A percentile compares a stretch with the other conserved stretches of the same genome.
Evolutionary conservation across 2,888 invertebrate genomes (phyloP).

Genomic region (Omphaloscelis lunosa): DNA sequence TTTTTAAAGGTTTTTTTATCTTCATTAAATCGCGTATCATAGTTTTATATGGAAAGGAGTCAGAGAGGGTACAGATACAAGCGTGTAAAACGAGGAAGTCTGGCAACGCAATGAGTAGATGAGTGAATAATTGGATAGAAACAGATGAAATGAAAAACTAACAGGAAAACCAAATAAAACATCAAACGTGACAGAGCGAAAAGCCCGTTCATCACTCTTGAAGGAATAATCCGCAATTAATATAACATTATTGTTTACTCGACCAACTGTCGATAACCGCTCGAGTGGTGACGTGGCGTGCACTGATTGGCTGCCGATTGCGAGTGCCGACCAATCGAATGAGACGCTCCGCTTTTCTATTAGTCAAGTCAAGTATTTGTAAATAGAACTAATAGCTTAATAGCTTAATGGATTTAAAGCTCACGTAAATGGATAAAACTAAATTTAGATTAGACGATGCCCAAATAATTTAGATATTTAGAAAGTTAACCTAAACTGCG

Average conservation of each 20-base stretch:
- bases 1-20: no score
- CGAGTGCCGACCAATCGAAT: constrained; percentile 50
- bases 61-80: no score
- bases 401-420: neutral
- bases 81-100: neutral
- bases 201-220: constrained; percentile 47
- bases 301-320: constrained; percentile 53
- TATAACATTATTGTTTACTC: constrained; percentile 60
- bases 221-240: constrained; percentile 60
- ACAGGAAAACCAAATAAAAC: constrained; percentile 43
- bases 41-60: no score
- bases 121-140: constrained; percentile 34
- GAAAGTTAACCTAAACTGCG: neutral
- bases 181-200: constrained; percentile 37
- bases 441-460: neutral
- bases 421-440: neutral
- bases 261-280: constrained; percentile 54
- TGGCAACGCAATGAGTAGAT: constrained; percentile 3
- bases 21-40: no score
- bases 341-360: constrained; percentile 32
- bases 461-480: neutral
- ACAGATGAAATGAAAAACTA: constrained; percentile 38
- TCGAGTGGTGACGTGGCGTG: constrained; percentile 53
- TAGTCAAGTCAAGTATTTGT: constrained; percentile 53
- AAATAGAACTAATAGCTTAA: constrained; percentile 23